Conservation (phyloP, 1,140 invertebrate genomes). For the Eufriesea mexicana region DNA sequence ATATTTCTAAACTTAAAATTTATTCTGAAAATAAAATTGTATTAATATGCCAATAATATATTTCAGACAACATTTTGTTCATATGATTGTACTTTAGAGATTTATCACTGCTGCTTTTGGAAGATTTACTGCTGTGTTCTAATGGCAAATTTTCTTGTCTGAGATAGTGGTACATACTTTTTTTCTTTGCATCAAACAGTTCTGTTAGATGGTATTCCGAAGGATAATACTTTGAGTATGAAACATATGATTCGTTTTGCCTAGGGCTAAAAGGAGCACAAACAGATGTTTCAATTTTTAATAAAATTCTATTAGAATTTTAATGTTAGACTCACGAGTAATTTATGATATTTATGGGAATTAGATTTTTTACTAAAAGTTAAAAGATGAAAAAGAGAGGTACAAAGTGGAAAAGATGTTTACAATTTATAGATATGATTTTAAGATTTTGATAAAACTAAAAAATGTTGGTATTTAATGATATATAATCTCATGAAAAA, state of each 20-base stretch:
- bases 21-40: background rate
- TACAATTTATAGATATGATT: no score
- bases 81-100: constrained; percentile 43
- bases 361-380: no score
- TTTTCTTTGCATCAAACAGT: constrained; percentile 52
- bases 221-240: constrained; percentile 27
- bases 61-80: background rate
- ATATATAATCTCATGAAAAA: no score
- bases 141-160: constrained; percentile 30
- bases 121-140: constrained; percentile 49
- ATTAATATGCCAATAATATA: background rate
- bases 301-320: no score
- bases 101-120: constrained; percentile 55
- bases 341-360: no score
- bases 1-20: background rate
- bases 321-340: no score
- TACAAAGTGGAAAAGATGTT: no score
- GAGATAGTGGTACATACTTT: constrained; percentile 23
- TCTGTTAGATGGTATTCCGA: constrained; percentile 43
- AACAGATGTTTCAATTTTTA: background rate
- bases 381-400: no score
- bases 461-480: no score
- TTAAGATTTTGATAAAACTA: no score
- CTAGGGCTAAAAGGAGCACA: constrained; percentile 35
- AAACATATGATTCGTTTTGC: constrained; percentile 30